Conservation (phyloP, 2,797 vertebrate genomes). For the Coendou prehensilis region DNA sequence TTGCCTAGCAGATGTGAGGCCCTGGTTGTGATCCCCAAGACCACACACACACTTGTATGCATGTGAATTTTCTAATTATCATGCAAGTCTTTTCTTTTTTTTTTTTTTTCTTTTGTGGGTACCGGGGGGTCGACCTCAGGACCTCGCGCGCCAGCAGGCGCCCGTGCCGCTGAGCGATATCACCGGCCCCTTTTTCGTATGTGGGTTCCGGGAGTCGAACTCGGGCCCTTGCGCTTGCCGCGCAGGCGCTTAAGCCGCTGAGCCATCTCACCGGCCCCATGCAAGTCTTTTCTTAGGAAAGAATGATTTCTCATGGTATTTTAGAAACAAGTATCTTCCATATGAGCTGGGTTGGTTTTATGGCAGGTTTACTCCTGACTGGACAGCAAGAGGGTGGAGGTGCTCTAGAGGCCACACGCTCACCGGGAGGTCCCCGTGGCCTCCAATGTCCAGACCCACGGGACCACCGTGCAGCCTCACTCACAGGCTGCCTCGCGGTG, state of each 20-base stretch:
- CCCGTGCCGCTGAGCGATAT: too few relatives aligned
- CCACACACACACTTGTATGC: too few relatives aligned
- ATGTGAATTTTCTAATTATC: background rate
- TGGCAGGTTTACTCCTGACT: background rate
- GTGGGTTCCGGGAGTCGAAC: too few relatives aligned
- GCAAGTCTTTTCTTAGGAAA: background rate
- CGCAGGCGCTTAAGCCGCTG: too few relatives aligned
- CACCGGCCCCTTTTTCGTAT: too few relatives aligned
- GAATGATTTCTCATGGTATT: background rate
- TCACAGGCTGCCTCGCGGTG: background rate
- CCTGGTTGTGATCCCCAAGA: background rate
- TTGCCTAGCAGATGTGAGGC: background rate
- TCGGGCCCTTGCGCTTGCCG: too few relatives aligned
- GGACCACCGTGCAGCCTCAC: background rate
- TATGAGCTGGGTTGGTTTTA: background rate
- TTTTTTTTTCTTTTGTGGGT: too few relatives aligned
- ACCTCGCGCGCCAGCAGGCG: too few relatives aligned
- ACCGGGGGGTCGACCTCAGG: too few relatives aligned
- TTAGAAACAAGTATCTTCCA: background rate
- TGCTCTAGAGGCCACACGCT: rapidly evolving
- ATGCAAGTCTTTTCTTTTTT: background rate
- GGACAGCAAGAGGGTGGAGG: background rate
- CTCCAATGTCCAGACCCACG: background rate
- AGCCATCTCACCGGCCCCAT: too few relatives aligned
- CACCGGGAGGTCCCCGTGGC: background rate